Evolutionary conservation across 2,113 vertebrate species (phyloP), one percentile per base, ranked within the genome.

Genomic region (Nyctereutes procyonoides): DNA sequence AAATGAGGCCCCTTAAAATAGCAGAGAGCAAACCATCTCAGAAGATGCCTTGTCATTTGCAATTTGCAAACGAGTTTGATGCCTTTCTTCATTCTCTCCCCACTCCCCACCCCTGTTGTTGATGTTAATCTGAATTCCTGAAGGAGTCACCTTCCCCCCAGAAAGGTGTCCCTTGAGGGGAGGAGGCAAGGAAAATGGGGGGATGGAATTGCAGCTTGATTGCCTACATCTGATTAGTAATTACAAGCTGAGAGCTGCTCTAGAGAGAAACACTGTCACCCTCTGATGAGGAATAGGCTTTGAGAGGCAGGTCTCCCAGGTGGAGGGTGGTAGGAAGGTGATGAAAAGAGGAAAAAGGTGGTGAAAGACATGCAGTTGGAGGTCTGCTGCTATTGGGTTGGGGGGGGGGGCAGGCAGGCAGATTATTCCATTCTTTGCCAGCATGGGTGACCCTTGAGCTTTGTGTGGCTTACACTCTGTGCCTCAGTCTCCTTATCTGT

Each of bases 141-240:
- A 96, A 98, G 97, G 98, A 98, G 98, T 99, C 98, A 98, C 98
- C 99, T 99, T 99, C 98, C 98, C 97, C 96, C 9, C 85, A 93
- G 95, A 95, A 76, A 98, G 88, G 87, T 83, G 32, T 96, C 98
- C 97, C 93, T 88, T 60, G 87, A 32, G 38, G 48, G 67, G 81
- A 38, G 26, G 30, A 48, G 35, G 77, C 32, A 35, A 22, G 35
- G 93, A 56, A 28, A 35, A 13, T 10, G 19, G 93, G 19, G 90
- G 19, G 8, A 32, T 89, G 51, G 84, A 82, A 74, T 88, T 73
- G 71, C 60, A 96, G 73, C 93, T 89, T 99, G 98, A 99, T 98
- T 98, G 98, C 98, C 95, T 97, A 92, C 8, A 28, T 83, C 98
- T 98, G 98, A 99, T 99, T 98, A 98, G 98, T 98, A 98, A 99